These are phyloP conservation scores for Trididemnum nubilum DNA, from an alignment of 23 tunicate genomes.

Conservation along the genomic window DNA sequence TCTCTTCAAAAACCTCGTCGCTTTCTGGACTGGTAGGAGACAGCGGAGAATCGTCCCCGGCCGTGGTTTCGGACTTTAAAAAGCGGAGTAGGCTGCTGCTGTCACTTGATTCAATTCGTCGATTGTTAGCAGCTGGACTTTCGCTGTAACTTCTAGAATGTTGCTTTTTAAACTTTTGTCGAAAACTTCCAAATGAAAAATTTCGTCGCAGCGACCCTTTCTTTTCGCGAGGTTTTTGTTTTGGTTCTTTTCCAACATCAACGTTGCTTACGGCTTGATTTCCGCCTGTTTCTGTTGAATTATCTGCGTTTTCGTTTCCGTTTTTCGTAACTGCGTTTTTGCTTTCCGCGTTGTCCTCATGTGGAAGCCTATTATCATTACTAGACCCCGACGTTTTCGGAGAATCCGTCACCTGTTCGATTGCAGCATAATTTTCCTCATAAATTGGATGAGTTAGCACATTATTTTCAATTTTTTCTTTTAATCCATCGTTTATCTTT, in stretches of 20 bases:
- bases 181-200: constrained; percentile 41
- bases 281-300: not conserved
- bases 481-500: no score
- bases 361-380: no score
- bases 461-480: no score
- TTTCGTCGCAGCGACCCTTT: constrained; percentile 32
- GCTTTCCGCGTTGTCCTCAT: no score
- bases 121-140: not conserved
- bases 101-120: not conserved
- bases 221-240: not conserved
- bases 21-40: not conserved
- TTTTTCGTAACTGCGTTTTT: no score
- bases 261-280: no score
- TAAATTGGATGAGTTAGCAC: no score
- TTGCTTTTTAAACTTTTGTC: constrained; percentile 30
- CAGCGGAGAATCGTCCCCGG: not conserved
- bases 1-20: constrained; percentile 19
- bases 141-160: constrained; percentile 53
- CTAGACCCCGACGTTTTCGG: no score
- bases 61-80: not conserved
- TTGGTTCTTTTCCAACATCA: constrained; percentile 3
- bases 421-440: no score
- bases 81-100: not conserved
- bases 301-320: not conserved
- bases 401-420: no score